Evolutionary conservation across 2,888 invertebrate genomes (phyloP).

Genomic region (Tinea semifulvella): DNA sequence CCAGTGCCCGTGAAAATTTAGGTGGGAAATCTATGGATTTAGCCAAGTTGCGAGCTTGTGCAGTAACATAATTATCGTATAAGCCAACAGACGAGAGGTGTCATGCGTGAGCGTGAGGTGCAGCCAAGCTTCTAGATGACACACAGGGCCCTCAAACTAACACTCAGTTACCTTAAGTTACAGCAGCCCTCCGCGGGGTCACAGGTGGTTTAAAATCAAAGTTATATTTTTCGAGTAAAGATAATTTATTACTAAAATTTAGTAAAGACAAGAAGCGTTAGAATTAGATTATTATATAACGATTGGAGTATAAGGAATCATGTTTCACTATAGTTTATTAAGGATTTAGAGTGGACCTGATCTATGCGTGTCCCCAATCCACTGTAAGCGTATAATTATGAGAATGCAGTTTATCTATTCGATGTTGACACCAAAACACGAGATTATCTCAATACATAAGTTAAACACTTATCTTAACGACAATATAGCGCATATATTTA

Average conservation of each 20-base stretch:
- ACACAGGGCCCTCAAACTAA: not conserved
- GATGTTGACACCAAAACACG: conserved; percentile 48
- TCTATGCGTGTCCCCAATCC: conserved; percentile 39
- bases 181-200: conserved; percentile 54
- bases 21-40: too few relatives aligned
- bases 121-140: not conserved
- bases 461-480: conserved; percentile 33
- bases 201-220: conserved; percentile 60
- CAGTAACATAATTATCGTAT: too few relatives aligned
- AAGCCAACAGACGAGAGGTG: too few relatives aligned
- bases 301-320: conserved; percentile 24
- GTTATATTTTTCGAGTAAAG: conserved; percentile 59
- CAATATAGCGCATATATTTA: conserved; percentile 46
- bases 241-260: conserved; percentile 61
- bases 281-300: conserved; percentile 28
- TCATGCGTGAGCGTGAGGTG: not conserved
- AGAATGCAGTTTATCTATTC: conserved; percentile 22
- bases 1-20: too few relatives aligned
- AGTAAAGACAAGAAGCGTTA: conserved; percentile 48
- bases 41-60: too few relatives aligned
- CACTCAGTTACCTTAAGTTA: conserved; percentile 42
- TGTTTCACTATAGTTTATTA: conserved; percentile 33
- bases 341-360: conserved; percentile 31
- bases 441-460: conserved; percentile 27
- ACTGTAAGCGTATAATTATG: conserved; percentile 39